These are phyloP conservation scores for Nixonia krombeini DNA, from an alignment of 1,140 invertebrate genomes.

Conservation along the genomic window DNA sequence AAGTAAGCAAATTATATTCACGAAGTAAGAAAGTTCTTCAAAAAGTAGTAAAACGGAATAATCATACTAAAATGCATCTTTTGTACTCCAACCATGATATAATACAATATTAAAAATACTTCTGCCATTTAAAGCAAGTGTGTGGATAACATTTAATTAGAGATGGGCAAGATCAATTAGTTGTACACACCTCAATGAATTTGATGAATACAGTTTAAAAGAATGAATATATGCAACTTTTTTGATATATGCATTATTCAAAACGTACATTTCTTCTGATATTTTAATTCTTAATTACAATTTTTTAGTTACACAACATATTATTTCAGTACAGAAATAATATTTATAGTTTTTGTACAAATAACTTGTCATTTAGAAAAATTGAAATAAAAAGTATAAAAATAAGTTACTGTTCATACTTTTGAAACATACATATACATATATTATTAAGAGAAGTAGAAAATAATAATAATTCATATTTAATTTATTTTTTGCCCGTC, in stretches of 20 bases:
- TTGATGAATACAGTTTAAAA: background rate
- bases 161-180: background rate
- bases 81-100: constrained; percentile 3
- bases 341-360: too few relatives aligned
- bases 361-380: too few relatives aligned
- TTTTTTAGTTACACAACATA: background rate
- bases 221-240: too few relatives aligned
- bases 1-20: too few relatives aligned
- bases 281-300: background rate
- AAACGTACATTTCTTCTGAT: too few relatives aligned
- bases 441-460: background rate
- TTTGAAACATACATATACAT: background rate
- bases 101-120: background rate
- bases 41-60: too few relatives aligned
- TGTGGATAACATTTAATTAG: background rate
- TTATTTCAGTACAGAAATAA: background rate
- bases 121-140: background rate
- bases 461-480: background rate
- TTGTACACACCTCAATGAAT: background rate
- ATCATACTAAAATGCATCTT: constrained; percentile 10
- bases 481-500: background rate
- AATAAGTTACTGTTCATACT: too few relatives aligned
- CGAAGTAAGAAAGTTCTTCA: too few relatives aligned
- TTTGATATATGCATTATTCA: too few relatives aligned
- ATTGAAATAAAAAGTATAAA: too few relatives aligned